Percentiles rank a stretch among this genome's conserved stretches.
Conservation (phyloP, 2,113 vertebrate genomes). For the Climacteris rufus region DNA sequence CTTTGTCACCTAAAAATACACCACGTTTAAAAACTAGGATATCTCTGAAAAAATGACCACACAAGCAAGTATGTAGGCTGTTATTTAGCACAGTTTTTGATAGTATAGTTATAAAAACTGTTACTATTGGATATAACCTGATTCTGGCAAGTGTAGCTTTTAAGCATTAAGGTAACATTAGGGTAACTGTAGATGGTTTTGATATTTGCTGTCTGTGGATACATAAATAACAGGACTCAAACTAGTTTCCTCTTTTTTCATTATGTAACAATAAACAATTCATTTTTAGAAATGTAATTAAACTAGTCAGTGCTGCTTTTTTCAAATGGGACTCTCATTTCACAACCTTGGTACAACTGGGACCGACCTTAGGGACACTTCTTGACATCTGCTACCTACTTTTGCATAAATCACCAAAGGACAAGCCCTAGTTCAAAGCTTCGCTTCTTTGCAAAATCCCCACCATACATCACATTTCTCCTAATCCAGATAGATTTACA, state of each 20-base stretch:
- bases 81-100: neutral
- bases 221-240: neutral
- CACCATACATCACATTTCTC: neutral
- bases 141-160: neutral
- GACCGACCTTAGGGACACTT: neutral
- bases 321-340: neutral
- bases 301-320: neutral
- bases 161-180: neutral
- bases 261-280: neutral
- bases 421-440: neutral
- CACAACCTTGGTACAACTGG: neutral
- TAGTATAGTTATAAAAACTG: neutral
- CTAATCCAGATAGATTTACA: neutral
- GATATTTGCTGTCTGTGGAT: neutral
- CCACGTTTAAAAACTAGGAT: neutral
- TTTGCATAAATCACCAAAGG: neutral
- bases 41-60: neutral
- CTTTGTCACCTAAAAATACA: neutral
- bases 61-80: neutral
- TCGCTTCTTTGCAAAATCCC: neutral
- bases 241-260: neutral
- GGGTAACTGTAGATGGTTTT: neutral
- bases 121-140: neutral
- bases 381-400: neutral
- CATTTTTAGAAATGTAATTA: neutral